Base-by-base conservation (phyloP, 2,113 vertebrate genomes). In the Pterophyllum scalare region DNA sequence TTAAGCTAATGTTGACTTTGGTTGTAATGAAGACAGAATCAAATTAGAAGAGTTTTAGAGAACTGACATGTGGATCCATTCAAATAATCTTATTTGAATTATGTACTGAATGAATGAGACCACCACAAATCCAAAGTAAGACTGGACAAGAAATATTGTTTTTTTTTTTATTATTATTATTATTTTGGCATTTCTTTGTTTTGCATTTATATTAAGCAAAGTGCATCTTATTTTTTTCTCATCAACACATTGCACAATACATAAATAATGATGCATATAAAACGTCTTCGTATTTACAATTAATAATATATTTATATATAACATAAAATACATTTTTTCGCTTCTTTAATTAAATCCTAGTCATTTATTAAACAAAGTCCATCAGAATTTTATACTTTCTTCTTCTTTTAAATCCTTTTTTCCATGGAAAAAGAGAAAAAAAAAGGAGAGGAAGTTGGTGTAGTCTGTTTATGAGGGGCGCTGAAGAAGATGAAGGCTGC, bases 191-290 rank as follows among this genome's bases (percentile, higher is more conserved):
- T 98, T 97, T 98, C 97, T 97, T 96, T 97, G 97, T 97, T 96
- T 97, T 98, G 97, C 97, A 98, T 98, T 99, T 99, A 99, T 99
- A 98, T 99, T 99, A 99, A 98, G 98, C 98, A 99, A 99, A 99
- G 98, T 99, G 98, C 98, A 99, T 99, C 97, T 99, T 97, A 96
- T 96, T 97, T 97, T 84, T 96, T 97, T 97, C 97, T 97, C 95
- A 95, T 98, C 97, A 98, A 99, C 97, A 99, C 98, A 99, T 99
- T 99, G 98, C 98, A 99, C 98, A 99, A 98, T 98, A 99, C 97
- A 99, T 99, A 99, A 99, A 99, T 99, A 99, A 99, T 97, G 97
- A 97, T 98, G 98, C 97, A 98, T 99, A 99, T 99, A 99, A 99
- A 99, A 99, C 95, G 95, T 99, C 98, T 99, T 98, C 97, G 90